Base-by-base conservation (phyloP, 1,140 invertebrate genomes). In the Maniola jurtina region DNA sequence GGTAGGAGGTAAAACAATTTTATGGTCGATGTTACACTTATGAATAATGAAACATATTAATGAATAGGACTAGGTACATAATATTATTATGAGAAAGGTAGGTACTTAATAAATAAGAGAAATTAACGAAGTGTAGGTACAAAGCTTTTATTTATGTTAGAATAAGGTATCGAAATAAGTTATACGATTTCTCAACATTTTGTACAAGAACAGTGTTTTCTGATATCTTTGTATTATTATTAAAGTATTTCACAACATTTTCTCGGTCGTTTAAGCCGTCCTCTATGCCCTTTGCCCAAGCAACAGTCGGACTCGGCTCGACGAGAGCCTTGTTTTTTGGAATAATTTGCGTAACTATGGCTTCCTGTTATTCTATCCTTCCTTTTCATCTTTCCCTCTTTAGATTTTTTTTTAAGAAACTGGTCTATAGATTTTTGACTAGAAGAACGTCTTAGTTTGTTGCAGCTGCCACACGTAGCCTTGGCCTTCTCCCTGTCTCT, bases 251-350 rank as follows among this genome's bases (percentile, higher is more conserved):
- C 76, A 64, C 86, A 86, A 63, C 77, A 80, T 58, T 70, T 73
- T 34, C 68, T 77, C 16, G 54, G 61, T 63, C 59, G 76, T 35
- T 74, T 80, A 25, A 86, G 25, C 36, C 86, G 65, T 48, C 86
- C 86, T 74, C 86, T 75, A 63, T 89, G 86, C 3, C 86, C 86
- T 52, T 77, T 81, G 15, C 86, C 86, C 33, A 74, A 73, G 58
- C 86, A 89, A 61, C 86, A 89, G 14, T 74, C 70, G 8, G 42
- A 70, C 11, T 69, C 61, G 11, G 75, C 62, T 52, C 71, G 67
- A 4, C 56, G 61, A 9, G 14, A 69, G 4, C 78, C 81, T 64
- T 79, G 73, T 61, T 64, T 78, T 66, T 75, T 83, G 0, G 64
- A 61, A 60, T 88, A 86, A 52, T 76, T 66, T 10, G 70, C 40